Percentiles rank a stretch among this genome's conserved stretches.
These are phyloP conservation scores for Diplodus puntazzo DNA, from an alignment of 2,797 vertebrate genomes.

Conservation along the genomic window DNA sequence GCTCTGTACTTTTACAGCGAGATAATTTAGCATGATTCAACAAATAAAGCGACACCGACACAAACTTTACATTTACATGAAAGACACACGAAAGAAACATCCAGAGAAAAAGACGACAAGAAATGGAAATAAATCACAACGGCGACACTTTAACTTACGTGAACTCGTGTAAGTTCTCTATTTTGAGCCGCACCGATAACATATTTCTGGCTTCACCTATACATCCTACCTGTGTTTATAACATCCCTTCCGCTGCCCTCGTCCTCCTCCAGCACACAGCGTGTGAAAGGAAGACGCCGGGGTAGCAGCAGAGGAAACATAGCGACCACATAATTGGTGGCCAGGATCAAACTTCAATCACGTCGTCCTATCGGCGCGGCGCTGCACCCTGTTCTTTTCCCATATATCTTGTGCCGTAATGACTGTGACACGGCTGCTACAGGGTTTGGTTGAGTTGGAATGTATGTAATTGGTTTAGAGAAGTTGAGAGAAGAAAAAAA, in stretches of 20 bases:
- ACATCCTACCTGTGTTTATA: constrained; percentile 46
- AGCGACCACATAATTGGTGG: constrained; percentile 75
- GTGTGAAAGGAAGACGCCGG: constrained; percentile 72
- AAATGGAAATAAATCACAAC: neutral
- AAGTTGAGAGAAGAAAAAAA: constrained; percentile 31
- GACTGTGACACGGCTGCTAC: constrained; percentile 64
- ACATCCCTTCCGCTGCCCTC: constrained; percentile 35
- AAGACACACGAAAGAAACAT: too few species aligned
- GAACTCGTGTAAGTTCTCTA: neutral
- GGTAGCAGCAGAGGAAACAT: constrained; percentile 76
- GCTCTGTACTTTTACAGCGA: neutral
- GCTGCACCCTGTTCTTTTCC: constrained; percentile 60
- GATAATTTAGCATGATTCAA: too few species aligned
- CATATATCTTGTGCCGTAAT: constrained; percentile 66
- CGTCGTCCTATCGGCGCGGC: constrained; percentile 49
- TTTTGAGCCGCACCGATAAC: neutral
- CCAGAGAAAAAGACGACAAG: neutral
- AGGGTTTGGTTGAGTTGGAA: constrained; percentile 60
- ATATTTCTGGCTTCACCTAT: constrained; percentile 32
- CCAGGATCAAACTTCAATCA: constrained; percentile 75
- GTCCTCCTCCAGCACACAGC: constrained; percentile 23
- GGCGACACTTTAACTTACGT: neutral
- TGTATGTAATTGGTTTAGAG: constrained; percentile 68
- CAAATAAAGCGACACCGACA: too few species aligned
- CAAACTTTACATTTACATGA: too few species aligned